Evolutionary conservation across 2,797 vertebrate genomes (phyloP), one percentile per base, ranked within the genome.

Genomic region (Agapornis canus): DNA sequence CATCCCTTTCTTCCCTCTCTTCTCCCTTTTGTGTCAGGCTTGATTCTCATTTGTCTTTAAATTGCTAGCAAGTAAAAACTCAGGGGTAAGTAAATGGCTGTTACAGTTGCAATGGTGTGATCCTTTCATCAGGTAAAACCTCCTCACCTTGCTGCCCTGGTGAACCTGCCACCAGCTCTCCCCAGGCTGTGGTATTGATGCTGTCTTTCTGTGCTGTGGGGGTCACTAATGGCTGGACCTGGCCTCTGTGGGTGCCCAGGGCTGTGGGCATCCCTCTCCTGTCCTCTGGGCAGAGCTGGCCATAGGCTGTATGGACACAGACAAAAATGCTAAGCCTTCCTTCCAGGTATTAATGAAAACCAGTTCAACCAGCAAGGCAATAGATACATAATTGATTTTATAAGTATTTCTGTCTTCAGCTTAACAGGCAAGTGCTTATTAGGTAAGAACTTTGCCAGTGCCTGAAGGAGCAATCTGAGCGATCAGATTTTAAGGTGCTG

Each of bases 401-500:
- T 45, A 69, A 84, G 42, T 84, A 73, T 72, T 84, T 89, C 42
- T 12, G 21, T 90, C 37, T 79, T 92, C 61, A 59, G 21, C 21
- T 89, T 76, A 80, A 51, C 37, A 82, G 49, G 54, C 29, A 65
- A 90, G 31, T 26, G 77, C 66, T 76, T 86, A 75, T 90, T 86
- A 45, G 40, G 54, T 76, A 54, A 86, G 57, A 78, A 45, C 26
- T 32, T 78, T 70, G 27, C 70, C 54, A 84, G 0, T 72, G 70
- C 63, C 88, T 92, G 27, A 43, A 61, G 66, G 82, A 84, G 47
- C 59, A 65, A 5, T 63, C 54, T 60, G 32, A 88, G 49, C 0
- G 9, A 93, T 66, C 12, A 78, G 51, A 82, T 66, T 71, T 84
- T 81, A 66, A 92, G 90, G 59, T 89, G 70, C 42, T 73, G 88